Conservation (phyloP, 1,140 invertebrate genomes). For the Ericerus pela region DNA sequence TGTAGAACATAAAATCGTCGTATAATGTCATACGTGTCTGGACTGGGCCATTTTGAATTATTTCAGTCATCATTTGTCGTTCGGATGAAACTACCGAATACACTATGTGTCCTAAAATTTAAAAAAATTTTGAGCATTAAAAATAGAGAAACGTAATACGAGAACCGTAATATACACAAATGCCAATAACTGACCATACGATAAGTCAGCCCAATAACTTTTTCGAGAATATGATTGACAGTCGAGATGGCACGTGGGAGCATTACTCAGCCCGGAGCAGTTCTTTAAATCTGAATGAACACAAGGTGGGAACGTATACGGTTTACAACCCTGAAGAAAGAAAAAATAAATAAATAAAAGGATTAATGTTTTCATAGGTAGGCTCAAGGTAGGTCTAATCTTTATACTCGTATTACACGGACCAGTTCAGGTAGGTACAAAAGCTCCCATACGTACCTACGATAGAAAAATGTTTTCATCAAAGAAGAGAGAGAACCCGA, state of each 20-base stretch:
- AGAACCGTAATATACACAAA: neutral
- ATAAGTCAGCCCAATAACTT: constrained; percentile 58
- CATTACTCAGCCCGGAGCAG: constrained; percentile 48
- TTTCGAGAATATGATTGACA: constrained; percentile 58
- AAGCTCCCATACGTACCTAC: too few species aligned
- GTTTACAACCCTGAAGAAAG: constrained; percentile 59
- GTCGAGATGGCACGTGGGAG: constrained; percentile 56
- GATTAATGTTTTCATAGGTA: too few species aligned
- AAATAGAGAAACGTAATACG: neutral
- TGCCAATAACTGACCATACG: constrained; percentile 55
- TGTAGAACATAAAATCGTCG: constrained; percentile 72
- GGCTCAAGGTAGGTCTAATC: too few species aligned
- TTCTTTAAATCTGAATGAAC: constrained; percentile 71
- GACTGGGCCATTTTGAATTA: constrained; percentile 80
- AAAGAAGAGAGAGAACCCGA: too few species aligned
- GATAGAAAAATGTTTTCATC: too few species aligned
- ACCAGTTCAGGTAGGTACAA: too few species aligned
- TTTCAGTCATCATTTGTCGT: constrained; percentile 64
- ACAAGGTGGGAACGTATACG: constrained; percentile 70
- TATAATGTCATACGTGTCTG: constrained; percentile 83
- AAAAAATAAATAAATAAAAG: too few species aligned
- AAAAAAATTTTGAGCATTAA: neutral
- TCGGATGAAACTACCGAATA: constrained; percentile 52
- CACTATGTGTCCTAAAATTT: too few species aligned
- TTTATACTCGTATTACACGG: too few species aligned